Evolutionary conservation across 1,140 invertebrate species (phyloP).

Genomic region (Ips nitidus): DNA sequence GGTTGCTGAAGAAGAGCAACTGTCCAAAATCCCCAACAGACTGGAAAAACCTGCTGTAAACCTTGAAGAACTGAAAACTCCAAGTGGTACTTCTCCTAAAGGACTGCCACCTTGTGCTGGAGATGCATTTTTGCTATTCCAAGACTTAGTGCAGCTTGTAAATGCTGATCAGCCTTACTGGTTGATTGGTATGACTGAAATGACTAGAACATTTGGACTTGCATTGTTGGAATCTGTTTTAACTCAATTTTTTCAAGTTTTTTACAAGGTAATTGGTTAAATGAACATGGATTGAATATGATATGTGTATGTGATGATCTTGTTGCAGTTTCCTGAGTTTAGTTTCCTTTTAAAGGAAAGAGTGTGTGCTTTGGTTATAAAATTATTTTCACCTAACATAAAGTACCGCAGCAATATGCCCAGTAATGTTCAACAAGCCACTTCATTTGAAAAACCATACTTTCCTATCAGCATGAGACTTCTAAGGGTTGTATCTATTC

Average conservation of each 20-base stretch:
- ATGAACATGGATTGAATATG: background rate
- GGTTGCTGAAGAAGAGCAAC: constrained; percentile 68
- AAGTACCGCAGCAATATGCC: constrained; percentile 74
- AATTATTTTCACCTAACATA: constrained; percentile 95
- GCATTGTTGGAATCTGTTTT: constrained; percentile 93
- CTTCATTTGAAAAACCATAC: constrained; percentile 85
- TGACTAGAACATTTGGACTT: constrained; percentile 95
- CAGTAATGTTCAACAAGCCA: constrained; percentile 58
- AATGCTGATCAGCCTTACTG: constrained; percentile 95
- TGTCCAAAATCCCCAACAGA: constrained; percentile 47
- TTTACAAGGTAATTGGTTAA: constrained; percentile 74
- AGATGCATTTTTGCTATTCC: constrained; percentile 94
- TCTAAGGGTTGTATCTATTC: constrained; percentile 86
- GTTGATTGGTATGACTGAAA: constrained; percentile 93
- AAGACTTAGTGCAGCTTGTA: constrained; percentile 94
- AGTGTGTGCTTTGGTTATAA: constrained; percentile 96
- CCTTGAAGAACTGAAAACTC: constrained; percentile 77
- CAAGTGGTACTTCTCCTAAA: constrained; percentile 74
- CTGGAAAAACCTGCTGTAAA: constrained; percentile 59
- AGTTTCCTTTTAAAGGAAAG: constrained; percentile 93
- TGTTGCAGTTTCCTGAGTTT: constrained; percentile 86
- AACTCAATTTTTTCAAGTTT: constrained; percentile 87
- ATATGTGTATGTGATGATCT: constrained; percentile 17
- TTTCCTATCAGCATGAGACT: constrained; percentile 96
- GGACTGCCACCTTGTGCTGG: constrained; percentile 83